Evolutionary conservation across 2,888 invertebrate species (phyloP), one percentile per base, ranked within the genome.

Genomic region (Scelioninae gen. 2): DNA sequence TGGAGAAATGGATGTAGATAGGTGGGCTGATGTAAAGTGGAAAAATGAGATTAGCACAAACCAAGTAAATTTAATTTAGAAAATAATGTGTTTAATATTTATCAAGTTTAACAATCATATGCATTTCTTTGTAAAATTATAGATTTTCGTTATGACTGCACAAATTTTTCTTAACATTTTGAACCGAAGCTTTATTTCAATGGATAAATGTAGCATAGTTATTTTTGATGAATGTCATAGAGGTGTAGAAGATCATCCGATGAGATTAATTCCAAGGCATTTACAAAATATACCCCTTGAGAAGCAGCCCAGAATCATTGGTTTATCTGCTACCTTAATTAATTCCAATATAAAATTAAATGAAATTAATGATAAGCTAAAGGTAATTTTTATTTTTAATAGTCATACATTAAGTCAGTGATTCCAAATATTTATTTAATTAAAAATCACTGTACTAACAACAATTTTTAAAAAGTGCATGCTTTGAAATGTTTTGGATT

Each of bases 171-270:
- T 90, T 0, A 91, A 95, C 81, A 88, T 94, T 81, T 77, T 96
- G 0, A 86, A 88, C 2, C 91, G 92, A 77, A 87, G 88, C 1
- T 89, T 88, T 80, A 86, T 94, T 53, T 82, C 11, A 4, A 48
- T 84, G 15, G 43, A 53, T 4, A 75, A 52, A 41, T 84, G 96
- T n/a, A 95, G 94, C 85, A 87, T 98, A 16, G 83, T 97, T 9
- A 91, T 99, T 65, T 92, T 98, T 80, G 98, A 99, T 85, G 98
- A 99, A 84, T 98, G 98, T 81, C 98, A 99, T 83, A 92, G 93
- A 82, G 95, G 92, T 0, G 92, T 93, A 0, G 90, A 90, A n/a
- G 90, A 91, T 60, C 95, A 96, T 84, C 92, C 95, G 0, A 96
- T 96, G 93, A 88, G 93, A 13, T 87, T 90, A 69, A 89, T 96